phyloP scores from a whole-genome alignment of 1,140 invertebrate species.

The Magallana gigas region DNA sequence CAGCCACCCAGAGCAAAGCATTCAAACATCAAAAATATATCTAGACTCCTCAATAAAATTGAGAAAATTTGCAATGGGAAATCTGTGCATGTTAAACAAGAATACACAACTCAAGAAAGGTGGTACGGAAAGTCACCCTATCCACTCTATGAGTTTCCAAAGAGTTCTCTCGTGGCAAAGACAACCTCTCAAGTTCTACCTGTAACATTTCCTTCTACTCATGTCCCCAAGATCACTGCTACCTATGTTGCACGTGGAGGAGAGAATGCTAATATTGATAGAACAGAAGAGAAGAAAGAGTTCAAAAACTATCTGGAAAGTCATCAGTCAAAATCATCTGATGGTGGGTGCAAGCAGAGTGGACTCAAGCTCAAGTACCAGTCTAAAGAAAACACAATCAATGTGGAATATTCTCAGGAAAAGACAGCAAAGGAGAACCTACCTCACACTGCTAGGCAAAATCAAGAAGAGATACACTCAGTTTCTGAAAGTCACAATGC shows the following conservation, averaged over 20 bases:
- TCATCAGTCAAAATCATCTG: background rate
- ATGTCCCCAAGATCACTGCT: background rate
- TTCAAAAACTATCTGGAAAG: background rate
- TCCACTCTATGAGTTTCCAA: background rate
- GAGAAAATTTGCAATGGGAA: constrained; percentile 17
- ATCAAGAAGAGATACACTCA: background rate
- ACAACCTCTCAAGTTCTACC: background rate
- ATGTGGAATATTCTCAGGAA: background rate
- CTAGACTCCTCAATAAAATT: background rate
- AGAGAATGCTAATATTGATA: background rate
- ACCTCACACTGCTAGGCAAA: background rate
- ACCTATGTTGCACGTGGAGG: background rate
- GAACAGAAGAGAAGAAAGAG: background rate
- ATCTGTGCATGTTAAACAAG: background rate
- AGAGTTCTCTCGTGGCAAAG: background rate
- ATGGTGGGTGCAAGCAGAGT: background rate
- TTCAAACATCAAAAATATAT: background rate
- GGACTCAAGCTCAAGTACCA: background rate
- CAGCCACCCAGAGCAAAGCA: background rate
- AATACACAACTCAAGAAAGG: background rate
- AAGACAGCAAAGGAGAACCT: background rate
- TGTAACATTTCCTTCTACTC: background rate
- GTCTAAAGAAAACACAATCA: background rate
- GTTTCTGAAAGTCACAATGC: background rate
- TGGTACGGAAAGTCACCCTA: background rate